These are phyloP conservation scores for Centropyge bicolor DNA, from an alignment of 2,797 vertebrate genomes.

Conservation along the genomic window DNA sequence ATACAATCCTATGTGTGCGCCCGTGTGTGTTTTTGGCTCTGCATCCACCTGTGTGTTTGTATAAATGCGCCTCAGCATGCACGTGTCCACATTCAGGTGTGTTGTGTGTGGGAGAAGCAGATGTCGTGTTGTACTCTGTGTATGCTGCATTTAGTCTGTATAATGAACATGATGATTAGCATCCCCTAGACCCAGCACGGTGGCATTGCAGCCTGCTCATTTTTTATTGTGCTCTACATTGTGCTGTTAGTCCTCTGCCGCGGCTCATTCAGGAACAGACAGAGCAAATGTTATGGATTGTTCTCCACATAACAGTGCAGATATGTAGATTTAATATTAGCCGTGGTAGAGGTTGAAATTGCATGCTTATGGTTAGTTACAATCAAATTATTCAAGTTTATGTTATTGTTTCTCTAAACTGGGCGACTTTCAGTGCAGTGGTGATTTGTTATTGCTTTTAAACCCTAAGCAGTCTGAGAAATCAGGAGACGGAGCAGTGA, in stretches of 20 bases:
- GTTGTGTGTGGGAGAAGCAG: slow-evolving; percentile 38
- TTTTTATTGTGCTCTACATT: slow-evolving; percentile 41
- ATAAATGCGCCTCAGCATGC: slow-evolving; percentile 13
- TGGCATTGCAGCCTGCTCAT: slow-evolving; percentile 72
- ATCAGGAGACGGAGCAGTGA: slow-evolving; percentile 59
- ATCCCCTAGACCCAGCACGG: slow-evolving; percentile 80
- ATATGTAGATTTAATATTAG: slow-evolving; percentile 62
- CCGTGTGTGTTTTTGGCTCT: slow-evolving; percentile 33
- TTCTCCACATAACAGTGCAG: slow-evolving; percentile 40
- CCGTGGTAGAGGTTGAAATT: slow-evolving; percentile 49
- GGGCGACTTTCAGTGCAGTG: slow-evolving; percentile 52
- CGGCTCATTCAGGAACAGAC: slow-evolving; percentile 43
- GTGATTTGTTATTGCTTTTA: slow-evolving; percentile 76
- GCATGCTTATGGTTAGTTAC: slow-evolving; percentile 60
- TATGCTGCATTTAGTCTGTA: slow-evolving; percentile 56
- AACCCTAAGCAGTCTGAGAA: slow-evolving; percentile 63
- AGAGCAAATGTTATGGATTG: slow-evolving; percentile 38
- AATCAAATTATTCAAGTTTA: slow-evolving; percentile 68
- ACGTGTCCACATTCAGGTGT: slow-evolving; percentile 40
- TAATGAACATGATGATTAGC: slow-evolving; percentile 80
- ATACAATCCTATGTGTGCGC: neutral
- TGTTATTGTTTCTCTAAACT: slow-evolving; percentile 60
- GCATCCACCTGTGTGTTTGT: slow-evolving; percentile 30
- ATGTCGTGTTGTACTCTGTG: slow-evolving; percentile 32
- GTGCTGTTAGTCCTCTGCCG: slow-evolving; percentile 30